A percentile compares a stretch with the other conserved stretches of the same genome.
phyloP scores from a whole-genome alignment of 2,797 vertebrate species.

The Tapera naevia region DNA sequence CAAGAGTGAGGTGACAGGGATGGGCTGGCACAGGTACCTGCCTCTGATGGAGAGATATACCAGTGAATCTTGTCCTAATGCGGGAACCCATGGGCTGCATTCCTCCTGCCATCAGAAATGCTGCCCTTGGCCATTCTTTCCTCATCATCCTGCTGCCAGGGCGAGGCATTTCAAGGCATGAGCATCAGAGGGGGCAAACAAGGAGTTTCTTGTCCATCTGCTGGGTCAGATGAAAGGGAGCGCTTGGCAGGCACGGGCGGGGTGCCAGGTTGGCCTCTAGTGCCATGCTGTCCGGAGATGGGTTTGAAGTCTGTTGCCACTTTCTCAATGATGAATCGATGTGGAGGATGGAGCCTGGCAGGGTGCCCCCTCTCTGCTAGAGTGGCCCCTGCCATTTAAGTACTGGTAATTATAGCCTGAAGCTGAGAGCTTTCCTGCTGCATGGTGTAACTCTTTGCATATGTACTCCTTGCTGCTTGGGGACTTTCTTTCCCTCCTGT shows the following conservation, averaged over 20 bases:
- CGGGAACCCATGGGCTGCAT: rapidly evolving
- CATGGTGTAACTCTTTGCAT: constrained; percentile 38
- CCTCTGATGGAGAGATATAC: neutral
- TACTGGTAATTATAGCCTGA: neutral
- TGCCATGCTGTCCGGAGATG: rapidly evolving
- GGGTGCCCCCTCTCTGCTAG: neutral
- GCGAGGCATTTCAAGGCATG: neutral
- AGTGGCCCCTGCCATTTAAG: neutral
- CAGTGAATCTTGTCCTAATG: neutral
- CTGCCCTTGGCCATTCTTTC: neutral
- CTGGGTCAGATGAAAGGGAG: rapidly evolving
- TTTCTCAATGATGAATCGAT: rapidly evolving
- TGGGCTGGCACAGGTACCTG: neutral
- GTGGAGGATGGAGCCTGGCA: neutral
- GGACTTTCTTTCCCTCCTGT: neutral
- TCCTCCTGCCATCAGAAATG: neutral
- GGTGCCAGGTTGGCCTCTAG: neutral
- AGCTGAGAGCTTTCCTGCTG: constrained; percentile 38
- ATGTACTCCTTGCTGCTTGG: constrained; percentile 45
- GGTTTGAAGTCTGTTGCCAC: neutral
- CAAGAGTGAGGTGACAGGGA: neutral
- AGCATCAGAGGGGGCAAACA: neutral
- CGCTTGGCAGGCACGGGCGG: rapidly evolving
- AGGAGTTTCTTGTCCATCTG: neutral
- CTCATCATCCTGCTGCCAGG: neutral